Percentiles rank a stretch among this genome's conserved stretches.
Conservation (phyloP, 64 coral and sea anemone species). For the Montipora sp. region DNA sequence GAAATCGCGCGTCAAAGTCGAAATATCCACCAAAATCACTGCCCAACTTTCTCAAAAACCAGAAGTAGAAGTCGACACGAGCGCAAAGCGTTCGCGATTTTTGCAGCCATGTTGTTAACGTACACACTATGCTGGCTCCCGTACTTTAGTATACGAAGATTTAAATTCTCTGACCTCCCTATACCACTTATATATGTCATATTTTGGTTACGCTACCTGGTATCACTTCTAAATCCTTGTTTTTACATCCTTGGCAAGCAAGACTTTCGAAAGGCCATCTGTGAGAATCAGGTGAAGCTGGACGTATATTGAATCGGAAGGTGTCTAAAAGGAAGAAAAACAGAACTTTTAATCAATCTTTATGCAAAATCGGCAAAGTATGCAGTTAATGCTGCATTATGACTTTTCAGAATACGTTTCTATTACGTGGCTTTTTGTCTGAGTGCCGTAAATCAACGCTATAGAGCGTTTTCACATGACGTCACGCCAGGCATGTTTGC, state of each 20-base stretch:
- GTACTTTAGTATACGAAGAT: conserved; percentile 44
- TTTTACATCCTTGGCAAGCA: conserved; percentile 87
- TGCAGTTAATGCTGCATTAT: no score
- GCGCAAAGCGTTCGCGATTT: conserved; percentile 61
- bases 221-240: conserved; percentile 77
- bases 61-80: conserved; percentile 57
- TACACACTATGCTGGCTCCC: conserved; percentile 74
- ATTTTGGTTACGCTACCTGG: conserved; percentile 53
- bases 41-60: not conserved
- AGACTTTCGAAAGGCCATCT: conserved; percentile 71
- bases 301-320: not conserved
- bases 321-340: not conserved
- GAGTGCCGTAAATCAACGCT: no score
- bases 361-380: not conserved
- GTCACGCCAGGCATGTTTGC: no score
- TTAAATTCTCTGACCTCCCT: conserved; percentile 24
- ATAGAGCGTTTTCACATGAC: no score
- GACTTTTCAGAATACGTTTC: no score
- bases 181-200: conserved; percentile 54
- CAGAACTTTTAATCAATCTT: not conserved
- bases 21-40: conserved; percentile 61
- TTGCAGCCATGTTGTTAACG: conserved; percentile 57
- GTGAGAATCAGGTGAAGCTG: not conserved
- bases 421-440: no score
- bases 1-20: conserved; percentile 66